Evolutionary conservation across 2,888 invertebrate species (phyloP), one percentile per base, ranked within the genome.

Genomic region (Nebria brevicollis): DNA sequence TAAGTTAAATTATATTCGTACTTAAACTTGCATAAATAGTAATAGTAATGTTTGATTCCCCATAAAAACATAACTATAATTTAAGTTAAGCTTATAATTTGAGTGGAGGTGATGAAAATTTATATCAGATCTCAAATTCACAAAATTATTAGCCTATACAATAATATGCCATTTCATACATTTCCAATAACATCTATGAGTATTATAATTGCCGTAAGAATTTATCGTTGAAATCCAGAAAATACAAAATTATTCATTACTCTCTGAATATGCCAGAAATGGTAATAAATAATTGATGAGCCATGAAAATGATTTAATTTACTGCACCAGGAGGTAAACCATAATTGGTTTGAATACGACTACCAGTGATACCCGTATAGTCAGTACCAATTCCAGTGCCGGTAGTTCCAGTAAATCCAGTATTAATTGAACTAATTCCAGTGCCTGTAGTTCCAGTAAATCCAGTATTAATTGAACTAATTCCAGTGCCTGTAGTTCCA

Each of bases 321-420:
- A 54, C 54, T 54, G 54, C 54, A 13, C 85, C 84, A 78, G 54
- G 54, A 13, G 85, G 83, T 74, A 85, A 83, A 8, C 84, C 84
- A 77, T 79, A 83, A 2, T 83, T 78, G 26, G 82, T 66, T 3
- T 73, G 74, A 25, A 78, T 42, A 0, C 54, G n/a, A 70, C 41
- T 70, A 11, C 41, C 42, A 66, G 75, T 70, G 8, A 43, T 76
- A 41, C 26, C 72, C 64, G 80, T 34, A 76, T 42, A 64, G 70
- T 64, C 82, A 77, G 77, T 70, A 13, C 74, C 79, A 65, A 20
- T 54, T 13, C 1, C 1, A n/a, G 64, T 26, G 26, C 77, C 66
- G 20, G 75, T 68, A 72, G 34, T 54, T 7, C 54, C 54, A 54
- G 54, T 54, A 11, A 20, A 20, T 43, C 43, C 43, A 43, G 43